Conservation (phyloP, 2,888 invertebrate species). For the Chymomyza fuscimana region DNA sequence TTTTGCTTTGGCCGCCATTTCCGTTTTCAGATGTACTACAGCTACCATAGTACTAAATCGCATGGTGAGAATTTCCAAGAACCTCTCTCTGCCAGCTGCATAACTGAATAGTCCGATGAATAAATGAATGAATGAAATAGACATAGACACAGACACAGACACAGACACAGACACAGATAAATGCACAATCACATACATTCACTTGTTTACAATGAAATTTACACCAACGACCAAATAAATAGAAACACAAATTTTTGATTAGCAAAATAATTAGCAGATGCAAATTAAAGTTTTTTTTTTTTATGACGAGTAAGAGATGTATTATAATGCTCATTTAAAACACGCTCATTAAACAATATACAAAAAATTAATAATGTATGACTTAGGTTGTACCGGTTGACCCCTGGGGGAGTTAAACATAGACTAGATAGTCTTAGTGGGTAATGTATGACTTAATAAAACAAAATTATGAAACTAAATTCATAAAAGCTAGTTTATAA, state of each 20-base stretch:
- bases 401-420: too few relatives aligned
- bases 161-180: not conserved
- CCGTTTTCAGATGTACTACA: slow-evolving; percentile 42
- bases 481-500: too few relatives aligned
- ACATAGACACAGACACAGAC: not conserved
- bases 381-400: too few relatives aligned
- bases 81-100: slow-evolving; percentile 16
- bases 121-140: slow-evolving; percentile 6
- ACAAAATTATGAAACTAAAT: too few relatives aligned
- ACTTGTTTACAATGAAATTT: not conserved
- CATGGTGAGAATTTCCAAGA: slow-evolving; percentile 66
- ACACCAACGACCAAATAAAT: slow-evolving; percentile 3
- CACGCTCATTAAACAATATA: too few relatives aligned
- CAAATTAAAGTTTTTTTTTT: too few relatives aligned
- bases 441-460: too few relatives aligned
- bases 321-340: too few relatives aligned
- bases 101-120: slow-evolving; percentile 23
- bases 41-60: slow-evolving; percentile 28
- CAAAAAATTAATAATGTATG: too few relatives aligned
- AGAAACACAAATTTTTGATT: not conserved
- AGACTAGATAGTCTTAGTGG: too few relatives aligned
- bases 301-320: too few relatives aligned
- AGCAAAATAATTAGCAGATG: not conserved
- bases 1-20: slow-evolving; percentile 53
- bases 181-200: not conserved